phyloP scores from a whole-genome alignment of 2,797 vertebrate genomes.

The Diglossa cyanea region DNA sequence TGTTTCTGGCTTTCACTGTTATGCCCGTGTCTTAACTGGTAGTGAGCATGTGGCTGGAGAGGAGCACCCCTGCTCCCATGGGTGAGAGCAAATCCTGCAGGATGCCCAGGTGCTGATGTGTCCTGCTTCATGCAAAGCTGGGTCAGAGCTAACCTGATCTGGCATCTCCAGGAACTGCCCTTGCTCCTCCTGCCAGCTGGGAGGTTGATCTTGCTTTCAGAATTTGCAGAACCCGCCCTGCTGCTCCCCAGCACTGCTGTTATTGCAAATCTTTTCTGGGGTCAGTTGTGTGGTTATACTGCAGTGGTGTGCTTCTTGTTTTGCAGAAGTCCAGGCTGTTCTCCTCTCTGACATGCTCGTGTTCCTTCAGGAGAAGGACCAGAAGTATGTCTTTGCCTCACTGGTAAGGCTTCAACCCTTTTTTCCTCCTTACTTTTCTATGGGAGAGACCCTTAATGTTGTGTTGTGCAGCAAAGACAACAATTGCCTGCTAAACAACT shows the following conservation, averaged over 20 bases:
- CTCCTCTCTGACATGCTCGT: constrained; percentile 91
- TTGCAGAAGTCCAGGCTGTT: constrained; percentile 91
- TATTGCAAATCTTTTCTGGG: background rate
- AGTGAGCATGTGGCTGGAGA: background rate
- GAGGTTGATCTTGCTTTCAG: background rate
- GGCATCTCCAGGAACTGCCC: background rate
- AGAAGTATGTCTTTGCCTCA: constrained; percentile 93
- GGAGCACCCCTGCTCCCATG: background rate
- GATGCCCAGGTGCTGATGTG: background rate
- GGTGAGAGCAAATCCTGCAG: background rate
- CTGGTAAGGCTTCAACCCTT: constrained; percentile 81
- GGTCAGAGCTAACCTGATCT: background rate
- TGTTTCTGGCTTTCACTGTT: background rate
- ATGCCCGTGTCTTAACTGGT: background rate
- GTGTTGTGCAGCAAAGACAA: background rate
- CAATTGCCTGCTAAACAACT: background rate
- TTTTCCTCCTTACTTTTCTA: background rate
- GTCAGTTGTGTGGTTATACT: background rate
- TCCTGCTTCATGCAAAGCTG: background rate
- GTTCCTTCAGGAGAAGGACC: constrained; percentile 98
- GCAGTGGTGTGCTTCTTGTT: background rate
- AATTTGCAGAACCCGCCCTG: background rate
- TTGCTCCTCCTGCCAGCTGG: background rate
- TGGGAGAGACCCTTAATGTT: background rate
- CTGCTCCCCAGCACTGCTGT: background rate